These are phyloP conservation scores for Oreochromis niloticus DNA, from an alignment of 2,113 vertebrate genomes.

Conservation along the genomic window DNA sequence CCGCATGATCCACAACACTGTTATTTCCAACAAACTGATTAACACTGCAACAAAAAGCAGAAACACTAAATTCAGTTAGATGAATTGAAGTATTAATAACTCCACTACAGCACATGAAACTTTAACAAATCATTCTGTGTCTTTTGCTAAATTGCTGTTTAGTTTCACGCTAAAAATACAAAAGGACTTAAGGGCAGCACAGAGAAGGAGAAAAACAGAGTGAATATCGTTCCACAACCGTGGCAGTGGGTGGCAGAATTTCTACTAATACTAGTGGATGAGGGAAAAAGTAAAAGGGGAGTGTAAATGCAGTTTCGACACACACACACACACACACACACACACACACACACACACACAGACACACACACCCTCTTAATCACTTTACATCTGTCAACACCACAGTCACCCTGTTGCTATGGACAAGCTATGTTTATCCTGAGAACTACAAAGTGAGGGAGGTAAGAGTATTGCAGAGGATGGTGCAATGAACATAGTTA, in stretches of 20 bases:
- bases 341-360: not conserved
- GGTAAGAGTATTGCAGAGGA: not conserved
- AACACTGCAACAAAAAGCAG: not conserved
- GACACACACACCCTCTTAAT: not conserved
- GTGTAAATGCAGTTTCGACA: not conserved
- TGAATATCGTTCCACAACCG: not conserved
- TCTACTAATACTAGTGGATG: not conserved
- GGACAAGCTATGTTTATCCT: constrained; percentile 32
- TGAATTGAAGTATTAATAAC: not conserved
- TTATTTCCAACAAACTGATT: not conserved
- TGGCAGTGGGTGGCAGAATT: not conserved
- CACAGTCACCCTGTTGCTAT: constrained; percentile 49
- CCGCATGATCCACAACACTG: not conserved
- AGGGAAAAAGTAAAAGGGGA: not conserved
- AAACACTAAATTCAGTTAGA: not conserved
- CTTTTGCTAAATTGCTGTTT: not conserved
- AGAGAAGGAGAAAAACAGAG: not conserved
- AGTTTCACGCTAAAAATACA: not conserved
- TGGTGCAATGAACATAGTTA: no score
- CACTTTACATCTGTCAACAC: constrained; percentile 28
- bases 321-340: not conserved
- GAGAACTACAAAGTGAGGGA: not conserved
- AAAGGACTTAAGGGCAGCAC: not conserved
- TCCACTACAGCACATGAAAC: not conserved
- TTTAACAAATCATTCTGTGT: not conserved